A percentile compares a stretch with the other conserved stretches of the same genome.
These are phyloP conservation scores for Tetragonisca angustula DNA, from an alignment of 2,888 invertebrate genomes.

Conservation along the genomic window DNA sequence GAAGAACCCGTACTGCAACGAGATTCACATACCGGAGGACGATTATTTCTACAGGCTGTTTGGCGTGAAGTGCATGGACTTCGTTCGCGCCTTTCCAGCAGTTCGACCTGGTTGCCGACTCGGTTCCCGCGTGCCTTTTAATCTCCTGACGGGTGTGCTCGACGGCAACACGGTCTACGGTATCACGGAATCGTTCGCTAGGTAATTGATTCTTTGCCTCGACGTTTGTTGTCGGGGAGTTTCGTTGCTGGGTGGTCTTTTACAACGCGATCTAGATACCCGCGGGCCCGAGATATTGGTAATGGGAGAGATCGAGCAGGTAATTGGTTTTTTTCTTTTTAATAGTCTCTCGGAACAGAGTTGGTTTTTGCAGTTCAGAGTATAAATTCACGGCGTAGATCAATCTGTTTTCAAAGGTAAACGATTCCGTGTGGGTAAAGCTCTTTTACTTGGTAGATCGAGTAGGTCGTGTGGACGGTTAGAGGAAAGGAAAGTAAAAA, in stretches of 20 bases:
- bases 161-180: conserved; percentile 97
- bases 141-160: conserved; percentile 93
- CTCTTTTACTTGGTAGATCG: too few relatives aligned
- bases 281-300: background rate
- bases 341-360: too few relatives aligned
- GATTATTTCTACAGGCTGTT: conserved; percentile 95
- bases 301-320: background rate
- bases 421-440: too few relatives aligned
- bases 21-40: conserved; percentile 94
- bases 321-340: background rate
- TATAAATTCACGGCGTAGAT: too few relatives aligned
- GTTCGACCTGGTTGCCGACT: conserved; percentile 94
- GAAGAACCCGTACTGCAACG: conserved; percentile 96
- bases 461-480: too few relatives aligned
- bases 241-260: background rate
- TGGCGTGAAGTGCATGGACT: conserved; percentile 94
- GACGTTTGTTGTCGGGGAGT: background rate
- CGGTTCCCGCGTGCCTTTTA: conserved; percentile 93
- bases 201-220: conserved; percentile 83
- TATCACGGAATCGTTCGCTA: conserved; percentile 91
- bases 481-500: too few relatives aligned
- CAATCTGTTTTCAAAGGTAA: too few relatives aligned
- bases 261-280: background rate
- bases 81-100: conserved; percentile 94
- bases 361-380: too few relatives aligned